phyloP scores from a whole-genome alignment of 1,140 invertebrate genomes.

The Cylas formicarius region DNA sequence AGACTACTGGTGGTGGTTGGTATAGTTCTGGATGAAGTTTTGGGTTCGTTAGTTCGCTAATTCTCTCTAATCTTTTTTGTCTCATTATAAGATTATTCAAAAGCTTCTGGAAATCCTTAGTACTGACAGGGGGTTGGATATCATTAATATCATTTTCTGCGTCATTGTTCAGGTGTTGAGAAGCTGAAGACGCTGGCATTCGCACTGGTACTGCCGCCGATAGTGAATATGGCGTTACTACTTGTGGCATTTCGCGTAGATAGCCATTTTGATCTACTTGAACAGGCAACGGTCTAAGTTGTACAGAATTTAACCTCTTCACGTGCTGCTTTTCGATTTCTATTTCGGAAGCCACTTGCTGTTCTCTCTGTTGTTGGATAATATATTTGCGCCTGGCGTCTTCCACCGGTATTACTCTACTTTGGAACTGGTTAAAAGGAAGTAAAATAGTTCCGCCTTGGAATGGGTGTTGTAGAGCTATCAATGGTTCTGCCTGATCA shows the following conservation, averaged over 20 bases:
- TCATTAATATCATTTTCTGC: conserved; percentile 32
- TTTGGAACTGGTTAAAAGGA: conserved; percentile 45
- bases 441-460: conserved; percentile 43
- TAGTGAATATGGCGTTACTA: conserved; percentile 33
- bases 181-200: conserved; percentile 32
- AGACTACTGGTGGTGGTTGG: conserved; percentile 21
- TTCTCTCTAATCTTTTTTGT: conserved; percentile 47
- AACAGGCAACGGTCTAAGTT: conserved; percentile 35
- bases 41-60: conserved; percentile 33
- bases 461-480: conserved; percentile 45
- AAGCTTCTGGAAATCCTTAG: conserved; percentile 50
- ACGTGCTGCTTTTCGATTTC: conserved; percentile 36
- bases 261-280: conserved; percentile 38
- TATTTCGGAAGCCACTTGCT: conserved; percentile 20
- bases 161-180: conserved; percentile 27
- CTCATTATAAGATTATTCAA: conserved; percentile 50
- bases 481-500: conserved; percentile 36
- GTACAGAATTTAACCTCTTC: conserved; percentile 18
- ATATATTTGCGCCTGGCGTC: conserved; percentile 27
- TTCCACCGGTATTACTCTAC: conserved; percentile 27
- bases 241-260: conserved; percentile 30
- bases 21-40: conserved; percentile 18
- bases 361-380: conserved; percentile 11
- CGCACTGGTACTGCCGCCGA: conserved; percentile 28
- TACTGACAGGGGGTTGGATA: conserved; percentile 47